A percentile compares a stretch with the other conserved stretches of the same genome.
These are phyloP conservation scores for Philhelius pedissequus DNA, from an alignment of 2,888 invertebrate species.

Conservation along the genomic window DNA sequence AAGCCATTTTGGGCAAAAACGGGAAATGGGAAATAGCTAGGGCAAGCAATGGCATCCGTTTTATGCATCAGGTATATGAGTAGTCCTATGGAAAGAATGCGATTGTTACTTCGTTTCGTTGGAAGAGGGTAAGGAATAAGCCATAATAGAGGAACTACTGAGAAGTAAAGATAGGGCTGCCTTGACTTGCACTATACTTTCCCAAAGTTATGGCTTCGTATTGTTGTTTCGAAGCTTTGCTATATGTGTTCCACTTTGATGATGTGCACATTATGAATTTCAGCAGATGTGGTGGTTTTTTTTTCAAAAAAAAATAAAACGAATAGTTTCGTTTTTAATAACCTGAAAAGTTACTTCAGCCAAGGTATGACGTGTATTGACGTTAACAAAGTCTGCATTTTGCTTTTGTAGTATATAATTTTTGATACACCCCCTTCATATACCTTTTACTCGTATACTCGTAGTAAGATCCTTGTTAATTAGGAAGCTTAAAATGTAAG, in stretches of 20 bases:
- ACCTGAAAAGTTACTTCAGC: not conserved
- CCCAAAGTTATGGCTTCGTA: constrained; percentile 1
- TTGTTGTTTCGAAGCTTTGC: constrained; percentile 25
- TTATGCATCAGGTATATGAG: not conserved
- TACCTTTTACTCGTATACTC: too few species aligned
- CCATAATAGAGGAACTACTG: not conserved
- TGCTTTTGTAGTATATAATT: not conserved
- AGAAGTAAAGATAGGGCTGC: not conserved
- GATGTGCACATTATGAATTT: constrained; percentile 11
- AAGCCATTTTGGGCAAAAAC: constrained; percentile 7
- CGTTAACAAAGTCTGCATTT: not conserved
- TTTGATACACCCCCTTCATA: not conserved
- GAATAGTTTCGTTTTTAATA: not conserved
- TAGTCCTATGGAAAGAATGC: constrained; percentile 14
- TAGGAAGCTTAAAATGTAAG: constrained; percentile 2
- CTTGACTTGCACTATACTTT: not conserved
- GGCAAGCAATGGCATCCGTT: constrained; percentile 15
- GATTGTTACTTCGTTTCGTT: constrained; percentile 45
- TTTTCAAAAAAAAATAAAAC: not conserved
- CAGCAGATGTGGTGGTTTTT: constrained; percentile 31
- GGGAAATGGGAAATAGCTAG: not conserved
- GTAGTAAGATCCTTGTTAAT: constrained; percentile 1
- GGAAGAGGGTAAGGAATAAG: constrained; percentile 46
- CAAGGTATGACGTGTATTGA: not conserved
- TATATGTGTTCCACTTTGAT: constrained; percentile 13